A percentile compares a stretch with the other conserved stretches of the same genome.
These are phyloP conservation scores for Heliangelus exortis DNA, from an alignment of 2,797 vertebrate genomes.

Conservation along the genomic window DNA sequence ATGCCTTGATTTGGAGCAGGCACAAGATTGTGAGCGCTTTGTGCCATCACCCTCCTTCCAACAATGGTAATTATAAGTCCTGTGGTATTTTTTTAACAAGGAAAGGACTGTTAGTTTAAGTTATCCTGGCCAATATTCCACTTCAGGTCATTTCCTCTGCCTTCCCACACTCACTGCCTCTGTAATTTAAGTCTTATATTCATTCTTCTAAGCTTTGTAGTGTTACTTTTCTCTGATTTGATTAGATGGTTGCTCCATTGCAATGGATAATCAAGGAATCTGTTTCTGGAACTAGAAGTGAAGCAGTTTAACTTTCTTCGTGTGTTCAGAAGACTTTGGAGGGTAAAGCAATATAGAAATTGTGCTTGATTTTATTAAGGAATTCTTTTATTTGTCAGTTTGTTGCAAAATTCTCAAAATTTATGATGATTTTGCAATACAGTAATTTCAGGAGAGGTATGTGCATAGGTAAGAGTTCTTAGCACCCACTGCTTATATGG, in stretches of 20 bases:
- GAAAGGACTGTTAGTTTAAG: background rate
- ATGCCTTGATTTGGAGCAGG: background rate
- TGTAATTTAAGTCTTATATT: background rate
- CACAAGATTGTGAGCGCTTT: background rate
- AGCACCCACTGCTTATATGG: fast-evolving
- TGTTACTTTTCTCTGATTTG: background rate
- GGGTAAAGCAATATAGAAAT: background rate
- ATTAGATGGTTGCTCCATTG: background rate
- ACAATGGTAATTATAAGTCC: background rate
- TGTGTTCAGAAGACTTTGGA: background rate
- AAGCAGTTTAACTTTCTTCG: background rate
- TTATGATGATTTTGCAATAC: background rate
- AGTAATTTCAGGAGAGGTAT: background rate
- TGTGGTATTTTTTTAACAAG: slow-evolving; percentile 7
- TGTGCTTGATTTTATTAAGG: background rate
- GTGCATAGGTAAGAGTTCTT: background rate
- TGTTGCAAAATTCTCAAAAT: background rate
- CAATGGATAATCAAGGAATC: background rate
- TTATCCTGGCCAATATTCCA: slow-evolving; percentile 7
- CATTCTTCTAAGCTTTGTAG: background rate
- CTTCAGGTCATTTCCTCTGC: slow-evolving; percentile 17
- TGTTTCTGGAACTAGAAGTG: background rate
- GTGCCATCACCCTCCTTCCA: background rate
- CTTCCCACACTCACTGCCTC: background rate
- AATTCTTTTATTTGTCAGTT: background rate